Conservation (phyloP, 2,113 vertebrate genomes). For the Leptosomus discolor region DNA sequence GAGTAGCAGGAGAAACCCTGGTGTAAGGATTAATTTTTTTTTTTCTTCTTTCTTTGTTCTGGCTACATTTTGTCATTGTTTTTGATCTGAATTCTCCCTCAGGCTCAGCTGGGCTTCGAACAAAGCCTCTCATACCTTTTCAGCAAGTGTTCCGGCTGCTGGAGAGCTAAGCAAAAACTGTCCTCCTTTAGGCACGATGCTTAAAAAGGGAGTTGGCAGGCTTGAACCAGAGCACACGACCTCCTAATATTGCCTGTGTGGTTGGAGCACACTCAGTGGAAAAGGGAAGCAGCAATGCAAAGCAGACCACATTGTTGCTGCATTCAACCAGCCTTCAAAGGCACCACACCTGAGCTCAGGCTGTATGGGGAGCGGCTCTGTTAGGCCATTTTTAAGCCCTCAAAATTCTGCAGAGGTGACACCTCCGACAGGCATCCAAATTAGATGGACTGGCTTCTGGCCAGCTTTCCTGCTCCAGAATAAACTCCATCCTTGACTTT, state of each 20-base stretch:
- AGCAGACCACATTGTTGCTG: rapidly evolving
- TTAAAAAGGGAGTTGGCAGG: not conserved
- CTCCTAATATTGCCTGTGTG: rapidly evolving
- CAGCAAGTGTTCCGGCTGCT: not conserved
- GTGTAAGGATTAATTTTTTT: constrained; percentile 64
- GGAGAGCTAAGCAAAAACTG: not conserved
- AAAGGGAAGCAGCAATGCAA: not conserved
- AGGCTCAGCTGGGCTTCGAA: constrained; percentile 55
- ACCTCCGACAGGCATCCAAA: not conserved
- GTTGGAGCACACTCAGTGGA: not conserved
- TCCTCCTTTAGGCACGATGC: not conserved
- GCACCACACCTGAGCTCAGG: not conserved
- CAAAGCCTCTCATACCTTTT: constrained; percentile 30
- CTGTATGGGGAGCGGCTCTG: not conserved
- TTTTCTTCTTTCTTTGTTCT: constrained; percentile 48
- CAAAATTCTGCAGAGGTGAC: constrained; percentile 4
- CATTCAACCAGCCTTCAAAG: not conserved
- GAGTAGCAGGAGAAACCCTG: constrained; percentile 70
- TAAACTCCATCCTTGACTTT: constrained; percentile 7
- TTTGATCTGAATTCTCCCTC: constrained; percentile 64
- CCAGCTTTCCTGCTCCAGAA: constrained; percentile 22
- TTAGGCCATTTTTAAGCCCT: not conserved
- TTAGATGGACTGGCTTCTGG: constrained; percentile 16
- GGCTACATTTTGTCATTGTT: constrained; percentile 58
- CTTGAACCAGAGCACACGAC: not conserved